phyloP scores from a whole-genome alignment of 2,113 vertebrate species.

The Camelus dromedarius region DNA sequence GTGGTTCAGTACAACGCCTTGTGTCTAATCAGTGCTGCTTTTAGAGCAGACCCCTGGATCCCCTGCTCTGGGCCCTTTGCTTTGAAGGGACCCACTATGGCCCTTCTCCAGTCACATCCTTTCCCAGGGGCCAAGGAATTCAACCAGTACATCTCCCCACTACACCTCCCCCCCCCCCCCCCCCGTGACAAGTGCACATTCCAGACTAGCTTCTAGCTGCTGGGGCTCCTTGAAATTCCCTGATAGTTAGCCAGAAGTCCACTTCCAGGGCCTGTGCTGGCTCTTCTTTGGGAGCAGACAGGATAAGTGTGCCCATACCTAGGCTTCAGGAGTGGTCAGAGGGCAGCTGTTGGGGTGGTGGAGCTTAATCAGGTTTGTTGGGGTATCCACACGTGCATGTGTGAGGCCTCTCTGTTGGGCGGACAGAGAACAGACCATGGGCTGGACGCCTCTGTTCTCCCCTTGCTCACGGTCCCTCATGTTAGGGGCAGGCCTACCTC shows the following conservation, averaged over 20 bases:
- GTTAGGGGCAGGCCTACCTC: neutral
- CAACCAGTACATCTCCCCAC: neutral
- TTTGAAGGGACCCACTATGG: neutral
- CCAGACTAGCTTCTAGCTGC: neutral
- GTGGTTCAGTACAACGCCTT: neutral
- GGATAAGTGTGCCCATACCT: neutral
- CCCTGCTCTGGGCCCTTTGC: neutral
- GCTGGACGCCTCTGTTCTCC: neutral
- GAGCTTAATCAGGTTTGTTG: neutral
- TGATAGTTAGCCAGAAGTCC: neutral
- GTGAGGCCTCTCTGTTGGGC: neutral
- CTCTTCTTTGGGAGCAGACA: neutral
- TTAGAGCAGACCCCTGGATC: neutral
- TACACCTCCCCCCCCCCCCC: fast-evolving
- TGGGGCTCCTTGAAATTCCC: neutral
- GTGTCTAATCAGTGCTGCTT: neutral
- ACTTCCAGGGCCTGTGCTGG: neutral
- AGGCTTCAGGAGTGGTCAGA: neutral
- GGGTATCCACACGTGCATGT: neutral
- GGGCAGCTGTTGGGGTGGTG: neutral
- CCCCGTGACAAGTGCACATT: neutral
- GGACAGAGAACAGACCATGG: neutral
- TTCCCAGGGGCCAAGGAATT: neutral
- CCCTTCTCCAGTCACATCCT: neutral
- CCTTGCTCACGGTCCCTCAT: neutral